phyloP scores from a whole-genome alignment of 1,140 invertebrate species.

The Drosophila nasuta region DNA sequence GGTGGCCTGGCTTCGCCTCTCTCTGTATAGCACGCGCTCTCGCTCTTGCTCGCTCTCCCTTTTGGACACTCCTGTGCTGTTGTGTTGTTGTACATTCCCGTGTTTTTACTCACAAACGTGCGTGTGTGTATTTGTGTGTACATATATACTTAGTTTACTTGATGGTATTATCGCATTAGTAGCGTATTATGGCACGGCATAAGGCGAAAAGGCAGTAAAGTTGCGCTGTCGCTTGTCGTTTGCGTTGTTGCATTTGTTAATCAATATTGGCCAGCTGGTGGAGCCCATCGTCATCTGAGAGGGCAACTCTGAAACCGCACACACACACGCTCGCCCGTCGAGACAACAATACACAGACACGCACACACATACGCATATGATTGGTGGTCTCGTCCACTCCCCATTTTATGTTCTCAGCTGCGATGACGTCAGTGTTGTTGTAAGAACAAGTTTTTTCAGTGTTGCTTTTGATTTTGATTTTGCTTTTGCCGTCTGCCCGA shows the following conservation, averaged over 20 bases:
- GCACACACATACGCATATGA: slow-evolving; percentile 49
- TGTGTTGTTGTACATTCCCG: slow-evolving; percentile 19
- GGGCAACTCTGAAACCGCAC: slow-evolving; percentile 21
- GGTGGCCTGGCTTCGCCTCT: slow-evolving; percentile 50
- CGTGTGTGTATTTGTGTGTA: slow-evolving; percentile 9
- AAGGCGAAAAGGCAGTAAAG: slow-evolving; percentile 41
- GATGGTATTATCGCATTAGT: slow-evolving; percentile 73
- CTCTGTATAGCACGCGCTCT: slow-evolving; percentile 10
- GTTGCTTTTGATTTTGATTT: slow-evolving; percentile 41
- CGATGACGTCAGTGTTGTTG: slow-evolving; percentile 81
- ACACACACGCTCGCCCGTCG: slow-evolving; percentile 10
- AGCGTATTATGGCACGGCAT: slow-evolving; percentile 55
- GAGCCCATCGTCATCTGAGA: slow-evolving; percentile 44
- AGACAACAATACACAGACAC: slow-evolving; percentile 18
- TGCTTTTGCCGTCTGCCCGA: slow-evolving; percentile 10
- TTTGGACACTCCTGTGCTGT: slow-evolving; percentile 32
- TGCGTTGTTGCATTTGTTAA: slow-evolving; percentile 46
- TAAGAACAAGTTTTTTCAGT: slow-evolving; percentile 73
- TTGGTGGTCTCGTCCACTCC: slow-evolving; percentile 72
- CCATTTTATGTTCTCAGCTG: slow-evolving; percentile 75
- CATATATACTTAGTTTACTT: slow-evolving; percentile 45
- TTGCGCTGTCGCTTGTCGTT: slow-evolving; percentile 20
- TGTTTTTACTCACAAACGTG: neutral
- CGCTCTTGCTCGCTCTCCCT: slow-evolving; percentile 21
- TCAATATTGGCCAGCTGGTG: slow-evolving; percentile 73